Percentiles rank a stretch among this genome's conserved stretches.
Conservation (phyloP, 2,113 vertebrate genomes). For the Columba janthina region DNA sequence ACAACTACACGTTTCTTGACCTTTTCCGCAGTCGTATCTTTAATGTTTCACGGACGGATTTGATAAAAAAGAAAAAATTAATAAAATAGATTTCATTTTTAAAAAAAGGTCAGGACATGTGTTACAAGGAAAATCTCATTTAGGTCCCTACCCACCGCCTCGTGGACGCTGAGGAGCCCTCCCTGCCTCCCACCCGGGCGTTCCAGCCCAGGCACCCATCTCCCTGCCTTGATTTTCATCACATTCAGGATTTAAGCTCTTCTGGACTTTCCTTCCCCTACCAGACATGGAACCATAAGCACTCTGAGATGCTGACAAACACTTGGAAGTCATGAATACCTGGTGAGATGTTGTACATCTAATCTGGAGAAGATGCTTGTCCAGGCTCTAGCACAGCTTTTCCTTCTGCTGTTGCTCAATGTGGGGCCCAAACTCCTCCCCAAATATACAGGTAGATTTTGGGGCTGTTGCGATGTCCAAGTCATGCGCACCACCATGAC, state of each 20-base stretch:
- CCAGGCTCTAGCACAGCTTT: neutral
- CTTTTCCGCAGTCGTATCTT: slow-evolving; percentile 74
- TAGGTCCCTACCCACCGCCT: neutral
- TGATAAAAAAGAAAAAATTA: slow-evolving; percentile 77
- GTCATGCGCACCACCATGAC: neutral
- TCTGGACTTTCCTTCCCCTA: neutral
- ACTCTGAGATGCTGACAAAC: neutral
- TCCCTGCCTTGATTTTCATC: neutral
- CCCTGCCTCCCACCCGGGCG: neutral
- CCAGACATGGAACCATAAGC: neutral
- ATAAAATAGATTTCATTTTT: slow-evolving; percentile 76
- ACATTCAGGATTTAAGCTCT: neutral
- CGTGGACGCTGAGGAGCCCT: neutral
- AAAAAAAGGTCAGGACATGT: slow-evolving; percentile 79
- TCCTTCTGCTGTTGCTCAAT: neutral
- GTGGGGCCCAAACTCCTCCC: neutral
- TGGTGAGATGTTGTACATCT: neutral
- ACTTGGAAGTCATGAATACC: neutral
- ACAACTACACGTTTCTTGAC: slow-evolving; percentile 71
- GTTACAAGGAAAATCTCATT: slow-evolving; percentile 77
- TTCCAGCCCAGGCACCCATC: neutral
- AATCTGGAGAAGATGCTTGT: neutral
- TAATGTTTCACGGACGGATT: slow-evolving; percentile 6
- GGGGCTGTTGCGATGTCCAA: neutral
- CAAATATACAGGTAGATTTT: neutral